Conservation (phyloP, 1,140 invertebrate species). For the Anoplophora glabripennis region DNA sequence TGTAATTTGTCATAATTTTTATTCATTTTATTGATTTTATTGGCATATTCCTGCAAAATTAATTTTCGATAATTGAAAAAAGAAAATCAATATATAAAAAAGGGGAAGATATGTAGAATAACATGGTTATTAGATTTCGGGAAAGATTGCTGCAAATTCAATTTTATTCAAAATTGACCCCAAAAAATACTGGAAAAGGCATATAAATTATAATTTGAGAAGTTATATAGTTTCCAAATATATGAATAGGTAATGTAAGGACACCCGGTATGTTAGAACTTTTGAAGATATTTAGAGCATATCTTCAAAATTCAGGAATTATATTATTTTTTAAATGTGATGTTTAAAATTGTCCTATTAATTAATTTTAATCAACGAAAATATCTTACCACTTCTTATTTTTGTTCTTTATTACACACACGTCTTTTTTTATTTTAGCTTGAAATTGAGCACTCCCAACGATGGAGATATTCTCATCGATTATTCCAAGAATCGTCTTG, state of each 20-base stretch:
- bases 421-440: conserved; percentile 56
- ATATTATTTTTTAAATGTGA: background rate
- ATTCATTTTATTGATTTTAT: too few relatives aligned
- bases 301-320: background rate
- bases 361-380: background rate
- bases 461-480: conserved; percentile 90
- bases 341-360: background rate
- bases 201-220: background rate
- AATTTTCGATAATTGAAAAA: too few relatives aligned
- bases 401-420: background rate
- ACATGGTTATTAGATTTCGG: too few relatives aligned
- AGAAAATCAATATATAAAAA: too few relatives aligned
- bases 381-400: background rate
- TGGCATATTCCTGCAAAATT: too few relatives aligned
- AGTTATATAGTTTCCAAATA: background rate
- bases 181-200: background rate
- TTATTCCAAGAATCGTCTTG: conserved; percentile 95
- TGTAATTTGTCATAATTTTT: too few relatives aligned
- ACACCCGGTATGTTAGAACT: background rate
- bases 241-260: too few relatives aligned
- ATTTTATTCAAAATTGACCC: background rate
- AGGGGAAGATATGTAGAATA: too few relatives aligned
- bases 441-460: conserved; percentile 69
- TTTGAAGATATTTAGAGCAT: background rate
- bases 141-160: too few relatives aligned